Conservation (phyloP, 2,797 vertebrate species). For the Denticeps clupeoides region DNA sequence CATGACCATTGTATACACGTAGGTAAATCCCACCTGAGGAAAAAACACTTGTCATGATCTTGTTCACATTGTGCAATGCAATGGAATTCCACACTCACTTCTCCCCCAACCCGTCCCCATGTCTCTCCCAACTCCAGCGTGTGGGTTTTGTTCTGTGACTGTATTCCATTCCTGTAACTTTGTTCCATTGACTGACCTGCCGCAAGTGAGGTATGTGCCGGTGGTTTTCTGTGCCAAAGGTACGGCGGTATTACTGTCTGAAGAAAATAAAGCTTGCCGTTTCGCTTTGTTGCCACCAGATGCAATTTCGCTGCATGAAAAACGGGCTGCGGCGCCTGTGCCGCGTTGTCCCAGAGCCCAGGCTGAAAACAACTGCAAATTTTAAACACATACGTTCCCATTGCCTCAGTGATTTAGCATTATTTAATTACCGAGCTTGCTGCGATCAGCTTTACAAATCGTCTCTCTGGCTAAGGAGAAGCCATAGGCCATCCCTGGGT, state of each 20-base stretch:
- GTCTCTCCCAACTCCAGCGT: constrained; percentile 21
- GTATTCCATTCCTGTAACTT: constrained; percentile 41
- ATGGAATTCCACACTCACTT: constrained; percentile 31
- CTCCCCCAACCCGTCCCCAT: constrained; percentile 18
- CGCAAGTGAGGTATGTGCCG: constrained; percentile 35
- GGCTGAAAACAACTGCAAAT: constrained; percentile 16
- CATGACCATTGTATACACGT: too few species aligned
- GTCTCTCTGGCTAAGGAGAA: not conserved
- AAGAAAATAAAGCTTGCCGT: constrained; percentile 38
- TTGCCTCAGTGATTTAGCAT: constrained; percentile 1
- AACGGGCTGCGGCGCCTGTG: constrained; percentile 25
- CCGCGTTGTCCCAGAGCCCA: constrained; percentile 23
- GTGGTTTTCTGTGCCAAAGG: constrained; percentile 39
- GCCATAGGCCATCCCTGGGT: not conserved
- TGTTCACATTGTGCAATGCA: constrained; percentile 31
- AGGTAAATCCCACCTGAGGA: too few species aligned
- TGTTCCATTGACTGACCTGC: constrained; percentile 40
- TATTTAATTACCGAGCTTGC: constrained; percentile 1
- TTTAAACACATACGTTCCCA: constrained; percentile 16
- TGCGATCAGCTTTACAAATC: not conserved
- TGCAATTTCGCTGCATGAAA: constrained; percentile 35
- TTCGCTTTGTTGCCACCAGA: constrained; percentile 39
- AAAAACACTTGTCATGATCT: constrained; percentile 36
- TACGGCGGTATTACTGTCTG: constrained; percentile 37
- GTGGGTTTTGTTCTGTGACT: constrained; percentile 38